These are phyloP conservation scores for Matsumurasca onukii DNA, from an alignment of 1,140 invertebrate genomes.

Conservation along the genomic window DNA sequence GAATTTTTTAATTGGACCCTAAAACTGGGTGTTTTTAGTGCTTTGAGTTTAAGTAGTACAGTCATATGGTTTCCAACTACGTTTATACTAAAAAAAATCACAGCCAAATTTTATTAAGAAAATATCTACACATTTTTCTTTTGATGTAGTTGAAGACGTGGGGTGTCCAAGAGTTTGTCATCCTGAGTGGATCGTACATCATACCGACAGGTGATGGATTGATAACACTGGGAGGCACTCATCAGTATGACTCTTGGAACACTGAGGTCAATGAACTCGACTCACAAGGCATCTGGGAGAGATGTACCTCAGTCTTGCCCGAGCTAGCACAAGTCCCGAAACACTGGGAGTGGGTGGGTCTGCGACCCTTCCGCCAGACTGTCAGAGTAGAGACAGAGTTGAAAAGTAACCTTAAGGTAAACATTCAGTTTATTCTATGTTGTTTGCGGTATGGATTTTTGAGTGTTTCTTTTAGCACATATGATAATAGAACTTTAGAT, in stretches of 20 bases:
- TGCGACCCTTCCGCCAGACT: constrained; percentile 20
- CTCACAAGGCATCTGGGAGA: constrained; percentile 68
- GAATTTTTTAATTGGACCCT: no score
- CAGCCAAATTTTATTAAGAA: no score
- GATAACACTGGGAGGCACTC: constrained; percentile 77
- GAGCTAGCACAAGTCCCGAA: constrained; percentile 57
- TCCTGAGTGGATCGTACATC: constrained; percentile 83
- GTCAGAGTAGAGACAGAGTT: constrained; percentile 18
- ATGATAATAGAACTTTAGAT: no score
- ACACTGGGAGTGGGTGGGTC: constrained; percentile 58
- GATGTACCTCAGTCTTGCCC: constrained; percentile 72
- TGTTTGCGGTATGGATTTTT: no score
- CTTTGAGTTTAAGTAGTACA: no score
- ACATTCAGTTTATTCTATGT: no score
- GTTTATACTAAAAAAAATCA: no score
- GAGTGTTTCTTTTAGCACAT: no score
- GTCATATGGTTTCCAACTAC: no score
- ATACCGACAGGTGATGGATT: constrained; percentile 71
- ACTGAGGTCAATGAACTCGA: constrained; percentile 66
- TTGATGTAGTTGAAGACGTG: constrained; percentile 71
- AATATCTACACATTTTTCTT: no score
- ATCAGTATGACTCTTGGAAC: constrained; percentile 80
- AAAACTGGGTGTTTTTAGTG: no score
- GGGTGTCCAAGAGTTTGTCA: constrained; percentile 86
- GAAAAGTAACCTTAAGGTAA: constrained; percentile 17